Evolutionary conservation across 2,888 invertebrate species (phyloP), one percentile per base, ranked within the genome.

Genomic region (Nycteola revayana): DNA sequence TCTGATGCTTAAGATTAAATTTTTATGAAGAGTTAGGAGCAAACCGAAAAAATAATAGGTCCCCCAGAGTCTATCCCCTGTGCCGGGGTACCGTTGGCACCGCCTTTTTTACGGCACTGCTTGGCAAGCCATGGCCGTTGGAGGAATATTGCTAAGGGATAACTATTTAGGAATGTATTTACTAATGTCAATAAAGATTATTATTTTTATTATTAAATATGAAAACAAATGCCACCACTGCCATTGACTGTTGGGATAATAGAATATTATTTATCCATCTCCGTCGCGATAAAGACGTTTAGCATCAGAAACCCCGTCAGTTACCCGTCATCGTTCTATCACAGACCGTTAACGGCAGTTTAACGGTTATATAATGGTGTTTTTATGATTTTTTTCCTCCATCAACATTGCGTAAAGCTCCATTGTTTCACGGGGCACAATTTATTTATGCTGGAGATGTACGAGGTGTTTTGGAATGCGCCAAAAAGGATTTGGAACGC

Each of bases 291-390:
- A 47, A 56, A 56, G 54, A 47, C 41, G 29, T 56, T 41, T 28
- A 47, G 29, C 46, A 41, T 52, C 28, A 41, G 20, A 25, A 23
- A 3, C 21, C 27, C 10, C 45, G 14, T 41, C 46, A 14, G 10
- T 36, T 36, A 4, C 9, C 33, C 35, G 20, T 38, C 39, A 49
- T 32, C 25, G 44, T 36, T 33, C 41, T 36, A 48, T 43, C 42
- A 44, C 39, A 55, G 61, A 53, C 61, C 46, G 64, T 64, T 75
- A 75, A 70, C 71, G 66, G 64, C 58, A 30, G 39, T 57, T 56
- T 75, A 75, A 70, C 71, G 66, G 63, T 58, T 31, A 39, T 57
- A 57, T 73, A 75, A 76, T 75, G 75, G 66, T 61, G 59, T 74
- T 75, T 75, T 76, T 75, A 76, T 75, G 73, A 69, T 73, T 66